Evolutionary conservation across 2,888 invertebrate species (phyloP), one percentile per base, ranked within the genome.

Genomic region (Epirrita christyi): DNA sequence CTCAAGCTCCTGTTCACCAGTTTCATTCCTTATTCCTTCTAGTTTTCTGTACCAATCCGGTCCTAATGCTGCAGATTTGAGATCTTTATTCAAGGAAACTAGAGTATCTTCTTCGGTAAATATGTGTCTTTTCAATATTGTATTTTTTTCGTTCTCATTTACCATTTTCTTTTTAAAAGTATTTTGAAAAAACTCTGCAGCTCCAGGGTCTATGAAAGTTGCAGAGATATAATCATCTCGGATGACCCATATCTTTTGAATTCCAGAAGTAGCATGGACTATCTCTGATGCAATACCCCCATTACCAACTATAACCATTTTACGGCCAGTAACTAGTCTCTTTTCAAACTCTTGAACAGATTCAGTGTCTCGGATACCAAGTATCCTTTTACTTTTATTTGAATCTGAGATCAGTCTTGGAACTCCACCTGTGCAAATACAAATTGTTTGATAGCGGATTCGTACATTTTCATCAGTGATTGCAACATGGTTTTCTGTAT

Each of bases 271-370:
- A 79, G 98, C 98, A 83, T 97, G 95, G 52, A 97, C 96, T 68
- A 99, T 92, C 93, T 99, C 99, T 38, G 98, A 98, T 40, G 99
- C 99, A 76, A 99, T 99, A 10, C 99, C 99, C 32, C 99, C 99
- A 93, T 99, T 99, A 7, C 99, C 99, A 47, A 99, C 94, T 42
- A 99, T 93, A 0, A 97, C 85, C 73, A 99, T 93, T 83, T 94
- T 94, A 43, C 93, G 94, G 0, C 98, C 94, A 54, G 88, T 84
- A 54, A 89, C 85, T 8, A 99, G 85, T 76, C 94, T 94, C 28
- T 93, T 82, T 71, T 97, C 94, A 75, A 99, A 96, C 59, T 94
- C 93, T 71, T 94, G 90, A 0, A 98, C 98, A 8, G 98, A 98
- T 80, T 99, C 98, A 0, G 98, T 98, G 77, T 99, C 99, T 71